Conservation (phyloP, 2,888 invertebrate species). For the Hypomecis punctinalis region DNA sequence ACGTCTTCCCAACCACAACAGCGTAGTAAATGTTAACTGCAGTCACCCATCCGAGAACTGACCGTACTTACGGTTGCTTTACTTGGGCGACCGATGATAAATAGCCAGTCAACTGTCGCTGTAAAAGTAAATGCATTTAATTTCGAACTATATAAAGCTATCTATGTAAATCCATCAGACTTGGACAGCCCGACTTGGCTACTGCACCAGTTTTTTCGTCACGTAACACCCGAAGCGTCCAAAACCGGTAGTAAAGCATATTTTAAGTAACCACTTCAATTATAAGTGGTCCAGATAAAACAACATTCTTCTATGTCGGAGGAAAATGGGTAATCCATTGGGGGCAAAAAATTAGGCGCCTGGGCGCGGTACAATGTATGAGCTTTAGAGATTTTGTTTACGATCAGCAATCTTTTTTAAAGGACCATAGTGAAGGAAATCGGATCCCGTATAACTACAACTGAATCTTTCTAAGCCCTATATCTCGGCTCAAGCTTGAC, state of each 20-base stretch:
- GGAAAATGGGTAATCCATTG: slow-evolving; percentile 64
- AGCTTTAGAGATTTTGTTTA: slow-evolving; percentile 42
- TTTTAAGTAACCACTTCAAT: slow-evolving; percentile 40
- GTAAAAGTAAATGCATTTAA: background rate
- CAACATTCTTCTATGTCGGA: slow-evolving; percentile 52
- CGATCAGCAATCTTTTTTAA: background rate
- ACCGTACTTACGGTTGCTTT: too few relatives aligned
- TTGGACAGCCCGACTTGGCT: background rate
- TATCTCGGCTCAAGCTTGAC: too few relatives aligned
- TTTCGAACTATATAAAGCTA: background rate
- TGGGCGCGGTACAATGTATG: slow-evolving; percentile 34
- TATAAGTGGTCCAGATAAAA: slow-evolving; percentile 46
- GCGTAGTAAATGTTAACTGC: too few relatives aligned
- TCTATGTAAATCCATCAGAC: slow-evolving; percentile 1
- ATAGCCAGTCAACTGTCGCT: too few relatives aligned
- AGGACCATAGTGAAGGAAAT: too few relatives aligned
- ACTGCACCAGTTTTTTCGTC: slow-evolving; percentile 14
- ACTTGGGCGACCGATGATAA: too few relatives aligned
- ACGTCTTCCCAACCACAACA: too few relatives aligned
- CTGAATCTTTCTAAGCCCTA: too few relatives aligned
- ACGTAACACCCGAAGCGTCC: slow-evolving; percentile 12
- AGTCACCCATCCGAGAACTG: too few relatives aligned
- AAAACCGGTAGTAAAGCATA: slow-evolving; percentile 22
- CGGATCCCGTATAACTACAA: too few relatives aligned
- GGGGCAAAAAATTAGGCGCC: slow-evolving; percentile 51